A percentile compares a stretch with the other conserved stretches of the same genome.
Conservation (phyloP, 2,888 invertebrate species). For the Eupithecia insigniata region DNA sequence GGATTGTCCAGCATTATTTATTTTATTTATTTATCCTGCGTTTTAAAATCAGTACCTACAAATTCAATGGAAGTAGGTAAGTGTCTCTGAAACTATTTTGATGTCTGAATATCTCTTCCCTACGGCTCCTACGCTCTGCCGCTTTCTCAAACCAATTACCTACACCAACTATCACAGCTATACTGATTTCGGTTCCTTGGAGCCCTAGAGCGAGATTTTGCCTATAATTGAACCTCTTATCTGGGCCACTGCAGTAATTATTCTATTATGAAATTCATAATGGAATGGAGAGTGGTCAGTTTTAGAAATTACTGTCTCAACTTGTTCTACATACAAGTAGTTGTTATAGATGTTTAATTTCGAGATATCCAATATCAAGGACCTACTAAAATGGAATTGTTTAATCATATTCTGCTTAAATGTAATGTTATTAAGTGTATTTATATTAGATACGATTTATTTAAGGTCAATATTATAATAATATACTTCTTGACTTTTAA, state of each 20-base stretch:
- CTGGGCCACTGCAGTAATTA: constrained; percentile 59
- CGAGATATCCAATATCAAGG: too few relatives aligned
- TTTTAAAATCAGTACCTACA: not conserved
- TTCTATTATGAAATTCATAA: constrained; percentile 57
- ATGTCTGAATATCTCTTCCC: not conserved
- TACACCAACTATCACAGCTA: constrained; percentile 9
- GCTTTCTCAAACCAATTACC: constrained; percentile 37
- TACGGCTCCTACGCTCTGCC: not conserved
- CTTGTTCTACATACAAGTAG: too few relatives aligned
- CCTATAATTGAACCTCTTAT: constrained; percentile 40
- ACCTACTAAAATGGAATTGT: too few relatives aligned
- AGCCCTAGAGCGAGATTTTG: constrained; percentile 33
- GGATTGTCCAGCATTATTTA: too few relatives aligned
- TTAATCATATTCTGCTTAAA: too few relatives aligned
- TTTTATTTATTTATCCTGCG: too few relatives aligned
- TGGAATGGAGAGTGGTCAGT: constrained; percentile 52
- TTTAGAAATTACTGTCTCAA: constrained; percentile 23
- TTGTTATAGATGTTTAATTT: not conserved
- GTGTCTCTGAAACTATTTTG: not conserved
- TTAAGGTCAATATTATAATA: too few relatives aligned
- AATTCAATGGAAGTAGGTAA: not conserved
- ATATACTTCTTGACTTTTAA: too few relatives aligned
- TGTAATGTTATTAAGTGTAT: too few relatives aligned
- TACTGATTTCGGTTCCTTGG: constrained; percentile 27
- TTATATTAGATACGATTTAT: too few relatives aligned